Evolutionary conservation across 2,797 vertebrate genomes (phyloP).

Genomic region (Remorina albescens): DNA sequence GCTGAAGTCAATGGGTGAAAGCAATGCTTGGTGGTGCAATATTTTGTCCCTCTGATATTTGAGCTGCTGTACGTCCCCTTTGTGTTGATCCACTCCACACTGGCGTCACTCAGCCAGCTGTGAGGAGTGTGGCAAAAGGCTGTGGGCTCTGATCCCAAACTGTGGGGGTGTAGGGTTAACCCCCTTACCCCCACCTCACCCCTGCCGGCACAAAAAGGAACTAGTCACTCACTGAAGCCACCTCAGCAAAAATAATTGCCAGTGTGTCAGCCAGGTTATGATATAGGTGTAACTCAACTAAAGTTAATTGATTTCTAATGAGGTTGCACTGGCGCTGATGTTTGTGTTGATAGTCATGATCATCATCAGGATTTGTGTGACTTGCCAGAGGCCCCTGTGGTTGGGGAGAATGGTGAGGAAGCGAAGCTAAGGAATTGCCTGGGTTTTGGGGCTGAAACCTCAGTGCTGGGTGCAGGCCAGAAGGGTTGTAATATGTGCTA

Average conservation of each 20-base stretch:
- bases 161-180: constrained; percentile 49
- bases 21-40: constrained; percentile 30
- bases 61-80: constrained; percentile 60
- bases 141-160: constrained; percentile 62
- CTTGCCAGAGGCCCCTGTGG: constrained; percentile 61
- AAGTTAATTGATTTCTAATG: constrained; percentile 52
- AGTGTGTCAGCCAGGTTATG: constrained; percentile 23
- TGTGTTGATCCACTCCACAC: constrained; percentile 60
- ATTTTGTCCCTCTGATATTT: constrained; percentile 65
- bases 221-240: constrained; percentile 31
- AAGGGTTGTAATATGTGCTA: constrained; percentile 81
- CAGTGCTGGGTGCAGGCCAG: constrained; percentile 74
- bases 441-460: constrained; percentile 77
- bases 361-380: constrained; percentile 56
- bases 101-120: constrained; percentile 73
- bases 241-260: background rate
- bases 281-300: constrained; percentile 51
- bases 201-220: background rate
- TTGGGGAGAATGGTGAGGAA: constrained; percentile 56
- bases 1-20: constrained; percentile 30
- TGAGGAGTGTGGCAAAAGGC: constrained; percentile 67
- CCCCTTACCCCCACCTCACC: background rate
- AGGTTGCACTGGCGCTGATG: constrained; percentile 42
- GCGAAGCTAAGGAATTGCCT: constrained; percentile 74
- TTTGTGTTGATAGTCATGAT: constrained; percentile 57